Percentiles rank a stretch among this genome's conserved stretches.
phyloP scores from a whole-genome alignment of 2,888 invertebrate genomes.

The Ferdinandea cuprea region DNA sequence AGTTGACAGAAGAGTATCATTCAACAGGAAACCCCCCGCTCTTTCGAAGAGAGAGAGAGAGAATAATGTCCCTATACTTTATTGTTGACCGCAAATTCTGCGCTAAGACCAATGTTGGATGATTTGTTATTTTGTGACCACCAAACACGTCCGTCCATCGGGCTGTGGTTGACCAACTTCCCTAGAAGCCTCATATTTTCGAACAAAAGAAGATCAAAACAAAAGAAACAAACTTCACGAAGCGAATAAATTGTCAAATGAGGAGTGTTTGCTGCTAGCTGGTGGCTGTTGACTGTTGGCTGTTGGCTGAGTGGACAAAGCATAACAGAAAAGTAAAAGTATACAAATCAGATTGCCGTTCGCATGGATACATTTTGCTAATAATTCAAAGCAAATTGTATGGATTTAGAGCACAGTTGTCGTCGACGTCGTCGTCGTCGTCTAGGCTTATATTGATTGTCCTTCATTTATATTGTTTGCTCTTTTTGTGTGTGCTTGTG shows the following conservation, averaged over 20 bases:
- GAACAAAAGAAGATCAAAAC: background rate
- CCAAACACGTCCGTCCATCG: conserved; percentile 24
- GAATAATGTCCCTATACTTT: conserved; percentile 33
- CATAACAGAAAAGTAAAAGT: conserved; percentile 21
- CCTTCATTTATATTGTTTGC: background rate
- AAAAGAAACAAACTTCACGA: conserved; percentile 24
- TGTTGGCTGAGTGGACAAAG: background rate
- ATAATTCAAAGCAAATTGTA: conserved; percentile 51
- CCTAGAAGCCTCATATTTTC: conserved; percentile 16
- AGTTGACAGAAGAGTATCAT: conserved; percentile 12
- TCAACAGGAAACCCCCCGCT: conserved; percentile 10
- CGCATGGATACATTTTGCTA: conserved; percentile 38
- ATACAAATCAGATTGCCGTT: conserved; percentile 53
- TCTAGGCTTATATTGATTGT: conserved; percentile 41
- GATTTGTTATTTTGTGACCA: conserved; percentile 13
- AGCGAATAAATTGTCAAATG: conserved; percentile 41
- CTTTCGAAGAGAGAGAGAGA: background rate
- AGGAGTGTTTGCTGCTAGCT: background rate
- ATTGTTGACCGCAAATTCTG: conserved; percentile 30
- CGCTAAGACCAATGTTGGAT: background rate
- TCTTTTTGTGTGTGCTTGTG: too few relatives aligned
- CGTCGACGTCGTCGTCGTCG: background rate
- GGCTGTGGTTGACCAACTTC: conserved; percentile 25
- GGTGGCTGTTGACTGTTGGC: background rate
- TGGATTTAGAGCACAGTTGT: conserved; percentile 42